Base-by-base conservation (phyloP, 2,797 vertebrate genomes). In the Cryptoblepharus egeriae region DNA sequence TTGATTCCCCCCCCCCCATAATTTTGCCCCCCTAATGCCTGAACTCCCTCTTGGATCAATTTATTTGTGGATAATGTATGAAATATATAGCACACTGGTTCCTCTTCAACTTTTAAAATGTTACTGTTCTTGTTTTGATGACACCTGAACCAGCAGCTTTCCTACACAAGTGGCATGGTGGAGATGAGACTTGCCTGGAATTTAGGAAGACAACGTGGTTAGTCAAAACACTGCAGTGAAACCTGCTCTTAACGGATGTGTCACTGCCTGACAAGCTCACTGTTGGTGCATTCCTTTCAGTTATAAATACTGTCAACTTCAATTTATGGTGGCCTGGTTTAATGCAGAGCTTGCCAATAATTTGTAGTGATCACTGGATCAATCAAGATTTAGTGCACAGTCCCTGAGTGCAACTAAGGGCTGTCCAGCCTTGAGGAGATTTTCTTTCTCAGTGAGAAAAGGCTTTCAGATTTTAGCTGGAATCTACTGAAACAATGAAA, bases 331-430 rank as follows among this genome's bases (percentile, higher is more conserved):
- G 81, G 55, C 78, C 70, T 45, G n/a, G 85, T 78, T 88, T 92
- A 83, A 79, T 69, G 83, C 75, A 93, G 85, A 88, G 71, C 77
- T 92, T 91, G 85, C 89, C 93, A 91, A 86, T 88, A 91, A 93
- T 91, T 91, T 90, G 79, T 84, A 88, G 91, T 89, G 85, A 90
- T 91, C 87, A 89, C 86, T 87, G 90, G 89, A 91, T 91, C 90
- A 91, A 91, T 94, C 28, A 77, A 86, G 88, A 91, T 93, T 89
- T 88, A 91, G 88, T 77, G 82, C 79, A 87, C 35, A 1, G 13
- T 0, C 84, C 90, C 79, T 90, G 91, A 90, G 93, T 91, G 52
- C 77, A 91, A 91, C 63, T 77, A 80, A 88, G 81, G 42, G 71
- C 80, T 83, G 77, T 76, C 75, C 45, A 69, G 82, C 75, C 86